phyloP scores from a whole-genome alignment of 2,888 invertebrate genomes.

The Phytoseiulus persimilis region DNA sequence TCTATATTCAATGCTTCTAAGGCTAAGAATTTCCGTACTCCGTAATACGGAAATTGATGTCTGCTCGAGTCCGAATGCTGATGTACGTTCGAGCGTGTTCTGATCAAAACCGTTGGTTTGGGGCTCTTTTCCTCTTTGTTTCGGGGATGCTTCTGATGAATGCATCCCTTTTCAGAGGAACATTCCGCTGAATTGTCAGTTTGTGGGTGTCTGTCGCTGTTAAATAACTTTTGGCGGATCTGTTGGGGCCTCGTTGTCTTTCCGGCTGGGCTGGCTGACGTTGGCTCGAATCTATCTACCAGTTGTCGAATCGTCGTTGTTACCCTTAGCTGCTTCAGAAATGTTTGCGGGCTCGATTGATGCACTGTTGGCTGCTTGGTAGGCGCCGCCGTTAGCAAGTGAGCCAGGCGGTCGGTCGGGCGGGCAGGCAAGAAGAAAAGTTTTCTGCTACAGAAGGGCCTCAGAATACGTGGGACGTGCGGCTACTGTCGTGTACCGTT shows the following conservation, averaged over 20 bases:
- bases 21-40: too few species aligned
- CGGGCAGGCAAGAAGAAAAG: neutral
- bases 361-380: neutral
- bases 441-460: neutral
- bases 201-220: neutral
- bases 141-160: neutral
- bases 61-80: too few species aligned
- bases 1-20: too few species aligned
- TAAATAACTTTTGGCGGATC: neutral
- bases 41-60: too few species aligned
- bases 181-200: slow-evolving; percentile 25
- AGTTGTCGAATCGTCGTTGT: neutral
- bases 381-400: neutral
- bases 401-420: neutral
- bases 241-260: slow-evolving; percentile 5
- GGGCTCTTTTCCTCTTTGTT: neutral
- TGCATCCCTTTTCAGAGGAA: slow-evolving; percentile 14
- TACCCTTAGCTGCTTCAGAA: neutral
- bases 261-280: neutral
- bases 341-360: neutral
- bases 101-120: too few species aligned
- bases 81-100: too few species aligned
- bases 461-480: neutral
- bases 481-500: neutral
- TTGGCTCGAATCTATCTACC: slow-evolving; percentile 5